These are phyloP conservation scores for Euwallacea similis DNA, from an alignment of 1,140 invertebrate genomes.

Conservation along the genomic window DNA sequence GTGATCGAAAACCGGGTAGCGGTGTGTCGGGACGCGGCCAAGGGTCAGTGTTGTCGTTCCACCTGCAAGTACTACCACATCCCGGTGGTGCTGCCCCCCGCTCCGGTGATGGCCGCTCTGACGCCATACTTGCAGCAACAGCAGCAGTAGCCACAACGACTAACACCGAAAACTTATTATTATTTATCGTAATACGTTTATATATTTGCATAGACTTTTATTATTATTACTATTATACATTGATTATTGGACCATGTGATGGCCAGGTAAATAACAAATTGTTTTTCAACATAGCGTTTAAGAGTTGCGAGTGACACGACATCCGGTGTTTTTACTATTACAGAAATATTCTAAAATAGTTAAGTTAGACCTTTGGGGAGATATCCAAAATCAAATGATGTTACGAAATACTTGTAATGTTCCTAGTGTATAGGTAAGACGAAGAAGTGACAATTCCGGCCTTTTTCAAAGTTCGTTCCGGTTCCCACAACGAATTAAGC, in stretches of 20 bases:
- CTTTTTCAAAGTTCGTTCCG: constrained; percentile 2
- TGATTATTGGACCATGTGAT: constrained; percentile 10
- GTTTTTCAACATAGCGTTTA: no score
- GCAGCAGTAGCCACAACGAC: constrained; percentile 52
- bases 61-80: constrained; percentile 95
- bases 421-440: neutral
- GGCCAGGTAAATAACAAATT: neutral
- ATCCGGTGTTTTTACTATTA: no score
- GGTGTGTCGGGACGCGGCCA: constrained; percentile 91
- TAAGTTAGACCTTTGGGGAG: constrained; percentile 1
- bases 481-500: constrained; percentile 1
- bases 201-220: constrained; percentile 51
- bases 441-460: neutral
- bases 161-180: constrained; percentile 49
- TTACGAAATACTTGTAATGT: constrained; percentile 1
- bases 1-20: constrained; percentile 90
- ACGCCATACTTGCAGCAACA: constrained; percentile 54
- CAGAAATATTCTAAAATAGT: constrained; percentile 2
- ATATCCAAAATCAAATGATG: neutral
- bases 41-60: constrained; percentile 84
- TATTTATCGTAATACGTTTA: constrained; percentile 51
- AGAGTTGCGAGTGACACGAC: no score
- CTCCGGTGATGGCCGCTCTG: constrained; percentile 63
- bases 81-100: constrained; percentile 79
- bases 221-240: constrained; percentile 40